Evolutionary conservation across 1,140 invertebrate species (phyloP), one percentile per base, ranked within the genome.

Genomic region (Batillaria attramentaria): DNA sequence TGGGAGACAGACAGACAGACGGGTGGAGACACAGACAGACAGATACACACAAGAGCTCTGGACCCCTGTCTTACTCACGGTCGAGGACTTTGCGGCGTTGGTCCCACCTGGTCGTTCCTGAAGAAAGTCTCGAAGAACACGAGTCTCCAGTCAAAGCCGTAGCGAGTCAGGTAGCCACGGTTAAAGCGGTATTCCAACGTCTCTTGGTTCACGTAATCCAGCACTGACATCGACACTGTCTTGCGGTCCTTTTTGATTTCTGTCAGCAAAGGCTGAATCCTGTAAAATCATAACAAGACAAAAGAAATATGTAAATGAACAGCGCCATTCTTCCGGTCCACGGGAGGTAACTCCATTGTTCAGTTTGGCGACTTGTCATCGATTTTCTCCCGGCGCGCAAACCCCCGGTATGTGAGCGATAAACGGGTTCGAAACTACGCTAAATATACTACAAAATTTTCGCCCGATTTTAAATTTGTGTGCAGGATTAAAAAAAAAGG

Each of bases 261-360:
- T 8, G 95, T 93, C n/a, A 99, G 87, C 1, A 99, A 90, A 10
- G 97, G 97, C 86, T 98, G 97, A 65, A 99, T 90, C 98, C 98
- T 90, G 76, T 24, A 42, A 43, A 37, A 70, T 20, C 62, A 35
- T 10, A 8, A 66, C 33, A 13, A 10, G 46, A 10, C 10, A 50
- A 50, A 50, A 50, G 46, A 13, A 24, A 50, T 50, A 50, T 50
- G 10, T 13, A 50, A 50, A n/a, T n/a, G n/a, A n/a, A n/a, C n/a
- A n/a, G n/a, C n/a, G n/a, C n/a, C n/a, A n/a, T n/a, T n/a, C n/a
- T n/a, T n/a, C n/a, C n/a, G n/a, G n/a, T n/a, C n/a, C n/a, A n/a
- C n/a, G n/a, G n/a, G n/a, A n/a, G n/a, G n/a, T n/a, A n/a, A n/a
- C n/a, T n/a, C n/a, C n/a, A n/a, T n/a, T n/a, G n/a, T n/a, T n/a